These are phyloP conservation scores for Brachionus koreanus DNA, from an alignment of 1,140 invertebrate species.

Conservation along the genomic window DNA sequence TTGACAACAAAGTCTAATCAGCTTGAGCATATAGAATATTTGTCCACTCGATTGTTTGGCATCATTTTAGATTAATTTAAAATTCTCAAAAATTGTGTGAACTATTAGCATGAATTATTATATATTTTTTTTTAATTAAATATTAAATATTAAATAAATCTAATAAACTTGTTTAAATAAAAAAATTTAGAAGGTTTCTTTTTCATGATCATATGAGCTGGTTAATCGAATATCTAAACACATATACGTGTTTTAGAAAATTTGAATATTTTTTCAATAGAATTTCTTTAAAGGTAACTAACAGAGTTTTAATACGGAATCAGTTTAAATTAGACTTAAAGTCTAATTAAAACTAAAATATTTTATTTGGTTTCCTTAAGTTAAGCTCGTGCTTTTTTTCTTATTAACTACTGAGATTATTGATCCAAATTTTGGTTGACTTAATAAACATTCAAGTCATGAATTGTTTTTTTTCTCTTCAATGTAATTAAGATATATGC, in stretches of 20 bases:
- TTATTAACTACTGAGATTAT: background rate
- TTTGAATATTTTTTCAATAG: background rate
- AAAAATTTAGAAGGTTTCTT: background rate
- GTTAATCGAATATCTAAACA: slow-evolving; percentile 8
- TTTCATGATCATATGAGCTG: background rate
- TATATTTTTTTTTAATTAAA: background rate
- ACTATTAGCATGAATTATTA: background rate
- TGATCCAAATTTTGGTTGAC: background rate
- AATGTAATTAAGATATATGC: background rate
- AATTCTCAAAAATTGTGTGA: background rate
- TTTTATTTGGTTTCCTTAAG: background rate
- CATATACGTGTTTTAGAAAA: background rate
- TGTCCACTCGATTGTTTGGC: background rate
- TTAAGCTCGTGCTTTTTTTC: background rate
- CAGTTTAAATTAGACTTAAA: background rate
- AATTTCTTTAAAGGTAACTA: background rate
- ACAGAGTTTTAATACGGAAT: background rate
- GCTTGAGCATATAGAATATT: background rate
- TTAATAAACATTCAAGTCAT: background rate
- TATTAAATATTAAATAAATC: background rate
- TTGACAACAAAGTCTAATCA: background rate
- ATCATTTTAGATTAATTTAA: background rate
- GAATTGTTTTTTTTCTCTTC: background rate
- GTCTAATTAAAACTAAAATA: background rate
- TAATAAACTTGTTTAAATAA: background rate